phyloP scores from a whole-genome alignment of 2,797 vertebrate genomes.

The Gallinago solitaria region DNA sequence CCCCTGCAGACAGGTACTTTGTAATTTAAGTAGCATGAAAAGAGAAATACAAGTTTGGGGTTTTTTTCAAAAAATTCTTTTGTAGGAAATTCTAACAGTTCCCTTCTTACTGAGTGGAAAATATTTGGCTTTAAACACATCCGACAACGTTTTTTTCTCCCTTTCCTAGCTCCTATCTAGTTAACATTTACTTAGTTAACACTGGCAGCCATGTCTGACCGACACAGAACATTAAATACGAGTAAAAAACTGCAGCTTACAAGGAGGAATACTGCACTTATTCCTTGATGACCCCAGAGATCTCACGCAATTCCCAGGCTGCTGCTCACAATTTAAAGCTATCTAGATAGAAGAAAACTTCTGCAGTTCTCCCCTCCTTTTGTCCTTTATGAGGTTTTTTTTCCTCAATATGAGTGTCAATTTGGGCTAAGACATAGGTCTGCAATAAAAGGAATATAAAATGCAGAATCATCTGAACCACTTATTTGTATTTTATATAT shows the following conservation, averaged over 20 bases:
- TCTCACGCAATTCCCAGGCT: background rate
- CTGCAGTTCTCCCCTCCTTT: background rate
- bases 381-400: background rate
- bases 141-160: background rate
- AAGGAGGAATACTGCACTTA: background rate
- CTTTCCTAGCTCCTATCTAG: background rate
- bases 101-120: background rate
- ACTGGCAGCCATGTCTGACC: background rate
- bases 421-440: background rate
- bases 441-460: background rate
- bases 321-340: background rate
- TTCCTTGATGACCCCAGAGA: background rate
- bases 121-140: background rate
- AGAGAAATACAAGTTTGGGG: background rate
- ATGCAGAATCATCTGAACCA: background rate
- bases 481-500: background rate
- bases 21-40: background rate
- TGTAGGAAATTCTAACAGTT: background rate
- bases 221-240: rapidly evolving
- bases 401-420: background rate
- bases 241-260: background rate
- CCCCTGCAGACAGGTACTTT: background rate
- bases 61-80: background rate
- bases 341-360: background rate
- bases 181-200: background rate